These are phyloP conservation scores for Lumbricus terrestris DNA, from an alignment of 2,888 invertebrate genomes.

Conservation along the genomic window DNA sequence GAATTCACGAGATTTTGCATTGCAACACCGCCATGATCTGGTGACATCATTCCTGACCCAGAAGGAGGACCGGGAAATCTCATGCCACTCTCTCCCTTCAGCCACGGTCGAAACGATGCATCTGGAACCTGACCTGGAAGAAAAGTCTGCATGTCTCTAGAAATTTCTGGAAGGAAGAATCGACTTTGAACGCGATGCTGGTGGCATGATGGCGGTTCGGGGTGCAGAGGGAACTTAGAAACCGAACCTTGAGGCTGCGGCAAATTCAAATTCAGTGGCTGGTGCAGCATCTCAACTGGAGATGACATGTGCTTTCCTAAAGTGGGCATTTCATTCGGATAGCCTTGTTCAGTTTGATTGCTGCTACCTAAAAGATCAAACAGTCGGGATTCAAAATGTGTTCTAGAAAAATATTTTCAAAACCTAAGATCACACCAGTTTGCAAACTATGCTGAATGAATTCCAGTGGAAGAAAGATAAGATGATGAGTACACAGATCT, in stretches of 20 bases:
- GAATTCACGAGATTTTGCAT: neutral
- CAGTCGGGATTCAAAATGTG: neutral
- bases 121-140: neutral
- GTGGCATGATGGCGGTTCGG: neutral
- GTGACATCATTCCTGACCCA: neutral
- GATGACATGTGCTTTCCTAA: neutral
- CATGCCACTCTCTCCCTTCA: neutral
- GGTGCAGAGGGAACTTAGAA: neutral
- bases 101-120: neutral
- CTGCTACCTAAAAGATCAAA: neutral
- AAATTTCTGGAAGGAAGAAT: neutral
- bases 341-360: neutral
- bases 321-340: neutral
- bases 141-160: neutral
- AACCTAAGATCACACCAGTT: neutral
- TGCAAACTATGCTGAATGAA: neutral
- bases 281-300: neutral
- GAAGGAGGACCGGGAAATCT: neutral
- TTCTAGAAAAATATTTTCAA: neutral
- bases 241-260: neutral
- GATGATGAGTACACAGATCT: too few relatives aligned
- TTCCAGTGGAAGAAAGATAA: too few relatives aligned
- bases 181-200: neutral
- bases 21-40: neutral
- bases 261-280: neutral